Percentiles rank a stretch among this genome's conserved stretches.
These are phyloP conservation scores for Bombus confusus DNA, from an alignment of 1,140 invertebrate species.

Conservation along the genomic window DNA sequence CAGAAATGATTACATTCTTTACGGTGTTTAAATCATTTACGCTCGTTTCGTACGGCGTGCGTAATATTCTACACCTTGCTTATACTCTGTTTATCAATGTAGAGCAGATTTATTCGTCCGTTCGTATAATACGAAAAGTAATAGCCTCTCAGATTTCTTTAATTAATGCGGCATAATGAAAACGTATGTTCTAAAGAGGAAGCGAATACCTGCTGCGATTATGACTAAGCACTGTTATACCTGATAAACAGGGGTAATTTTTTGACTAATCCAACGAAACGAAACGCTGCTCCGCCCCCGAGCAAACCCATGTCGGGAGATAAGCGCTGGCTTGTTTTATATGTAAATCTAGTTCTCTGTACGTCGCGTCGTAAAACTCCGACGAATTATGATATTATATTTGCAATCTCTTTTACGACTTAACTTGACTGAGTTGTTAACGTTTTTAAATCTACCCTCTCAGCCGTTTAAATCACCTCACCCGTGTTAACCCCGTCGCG, in stretches of 20 bases:
- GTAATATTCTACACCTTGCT: not conserved
- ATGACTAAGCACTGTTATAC: constrained; percentile 2
- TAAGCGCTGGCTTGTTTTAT: constrained; percentile 28
- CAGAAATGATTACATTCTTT: no score
- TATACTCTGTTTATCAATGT: not conserved
- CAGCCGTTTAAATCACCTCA: not conserved
- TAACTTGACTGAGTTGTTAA: constrained; percentile 10
- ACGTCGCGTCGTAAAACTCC: constrained; percentile 9
- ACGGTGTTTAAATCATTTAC: not conserved
- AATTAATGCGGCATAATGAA: constrained; percentile 12
- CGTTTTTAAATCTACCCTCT: constrained; percentile 2
- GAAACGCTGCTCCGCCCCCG: not conserved
- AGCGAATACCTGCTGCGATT: not conserved
- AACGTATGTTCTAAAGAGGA: not conserved
- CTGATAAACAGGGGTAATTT: constrained; percentile 36
- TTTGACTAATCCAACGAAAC: constrained; percentile 33
- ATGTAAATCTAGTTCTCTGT: constrained; percentile 24
- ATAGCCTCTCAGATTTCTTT: not conserved
- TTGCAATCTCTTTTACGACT: not conserved
- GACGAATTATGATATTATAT: constrained; percentile 32
- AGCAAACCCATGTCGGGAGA: constrained; percentile 17
- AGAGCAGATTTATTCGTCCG: not conserved
- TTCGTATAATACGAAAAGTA: not conserved
- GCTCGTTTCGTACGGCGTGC: rapidly evolving
- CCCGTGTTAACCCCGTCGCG: not conserved